These are phyloP conservation scores for Leguminivora glycinivorella DNA, from an alignment of 1,140 invertebrate genomes.

Conservation along the genomic window DNA sequence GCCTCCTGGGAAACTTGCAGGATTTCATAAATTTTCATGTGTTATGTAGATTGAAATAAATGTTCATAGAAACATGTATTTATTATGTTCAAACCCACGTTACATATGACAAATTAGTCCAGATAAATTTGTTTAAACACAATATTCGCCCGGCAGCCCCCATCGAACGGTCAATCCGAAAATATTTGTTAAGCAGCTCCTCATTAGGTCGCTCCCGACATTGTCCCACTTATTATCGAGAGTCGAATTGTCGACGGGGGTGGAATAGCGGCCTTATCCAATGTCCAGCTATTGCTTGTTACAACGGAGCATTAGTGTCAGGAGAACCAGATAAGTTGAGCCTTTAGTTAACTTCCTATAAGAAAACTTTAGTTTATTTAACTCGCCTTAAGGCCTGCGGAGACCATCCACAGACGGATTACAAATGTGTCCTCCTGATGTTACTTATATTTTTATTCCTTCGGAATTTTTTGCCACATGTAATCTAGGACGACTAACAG, in stretches of 20 bases:
- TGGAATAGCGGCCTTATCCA: neutral
- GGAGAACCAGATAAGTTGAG: neutral
- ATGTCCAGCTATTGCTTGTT: neutral
- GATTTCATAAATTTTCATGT: too few species aligned
- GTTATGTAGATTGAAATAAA: too few species aligned
- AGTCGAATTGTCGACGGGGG: constrained; percentile 38
- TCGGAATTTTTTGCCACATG: too few species aligned
- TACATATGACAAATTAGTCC: too few species aligned
- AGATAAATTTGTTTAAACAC: neutral
- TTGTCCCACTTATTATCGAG: constrained; percentile 43
- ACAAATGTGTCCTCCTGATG: too few species aligned
- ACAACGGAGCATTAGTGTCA: neutral
- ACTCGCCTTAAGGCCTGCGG: too few species aligned
- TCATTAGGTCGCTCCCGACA: constrained; percentile 27
- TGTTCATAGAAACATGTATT: too few species aligned
- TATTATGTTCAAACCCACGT: too few species aligned
- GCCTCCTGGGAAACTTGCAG: too few species aligned
- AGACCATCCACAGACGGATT: too few species aligned
- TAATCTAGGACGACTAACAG: too few species aligned
- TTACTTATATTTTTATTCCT: too few species aligned
- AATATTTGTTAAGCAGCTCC: constrained; percentile 14
- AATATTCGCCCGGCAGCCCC: neutral
- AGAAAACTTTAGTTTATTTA: neutral
- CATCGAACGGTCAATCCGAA: constrained; percentile 3
- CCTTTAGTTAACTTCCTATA: neutral